Conservation (phyloP, 2,797 vertebrate species). For the Darevskia mixta region DNA sequence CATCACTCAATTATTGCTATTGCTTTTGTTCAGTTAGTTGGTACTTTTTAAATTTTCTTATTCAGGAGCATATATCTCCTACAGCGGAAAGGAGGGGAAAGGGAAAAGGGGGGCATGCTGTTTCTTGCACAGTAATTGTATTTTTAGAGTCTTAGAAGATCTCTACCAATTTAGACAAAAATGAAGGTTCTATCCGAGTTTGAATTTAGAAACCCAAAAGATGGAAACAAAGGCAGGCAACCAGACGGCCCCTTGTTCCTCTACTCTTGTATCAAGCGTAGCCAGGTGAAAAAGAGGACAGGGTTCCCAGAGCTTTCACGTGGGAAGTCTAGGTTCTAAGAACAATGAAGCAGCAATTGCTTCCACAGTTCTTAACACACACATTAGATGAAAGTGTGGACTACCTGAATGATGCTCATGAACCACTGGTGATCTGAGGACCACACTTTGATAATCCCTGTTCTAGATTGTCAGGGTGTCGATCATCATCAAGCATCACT, state of each 20-base stretch:
- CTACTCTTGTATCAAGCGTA: neutral
- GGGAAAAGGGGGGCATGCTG: neutral
- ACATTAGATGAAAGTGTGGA: too few species aligned
- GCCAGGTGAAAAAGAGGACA: neutral
- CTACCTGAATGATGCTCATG: too few species aligned
- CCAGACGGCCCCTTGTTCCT: neutral
- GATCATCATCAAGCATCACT: too few species aligned
- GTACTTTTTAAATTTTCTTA: neutral
- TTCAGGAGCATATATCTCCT: neutral
- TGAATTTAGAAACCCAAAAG: neutral
- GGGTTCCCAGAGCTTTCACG: neutral
- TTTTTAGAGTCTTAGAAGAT: neutral
- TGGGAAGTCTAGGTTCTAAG: too few species aligned
- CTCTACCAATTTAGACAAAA: neutral
- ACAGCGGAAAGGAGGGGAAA: neutral
- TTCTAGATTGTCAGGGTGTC: too few species aligned
- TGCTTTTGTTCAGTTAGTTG: neutral
- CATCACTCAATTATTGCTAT: neutral
- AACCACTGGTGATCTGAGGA: too few species aligned
- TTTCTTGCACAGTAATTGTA: neutral
- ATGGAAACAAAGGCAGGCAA: neutral
- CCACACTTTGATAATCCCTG: too few species aligned
- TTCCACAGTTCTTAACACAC: too few species aligned
- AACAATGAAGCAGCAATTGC: too few species aligned
- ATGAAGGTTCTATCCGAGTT: neutral